Percentiles rank a stretch among this genome's conserved stretches.
phyloP scores from a whole-genome alignment of 2,888 invertebrate species.

The Watsonalla cultraria region DNA sequence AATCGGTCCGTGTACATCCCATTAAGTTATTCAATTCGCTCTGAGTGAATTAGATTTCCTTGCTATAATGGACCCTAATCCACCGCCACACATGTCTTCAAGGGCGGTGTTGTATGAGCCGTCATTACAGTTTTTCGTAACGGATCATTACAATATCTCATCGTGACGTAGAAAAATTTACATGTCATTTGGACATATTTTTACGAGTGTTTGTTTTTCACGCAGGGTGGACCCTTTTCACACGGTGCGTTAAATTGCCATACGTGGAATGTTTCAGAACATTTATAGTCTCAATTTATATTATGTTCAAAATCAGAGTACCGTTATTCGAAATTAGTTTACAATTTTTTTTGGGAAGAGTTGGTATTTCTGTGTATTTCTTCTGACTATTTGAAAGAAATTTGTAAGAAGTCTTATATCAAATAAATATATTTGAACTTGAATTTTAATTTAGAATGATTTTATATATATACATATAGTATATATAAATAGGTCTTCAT shows the following conservation, averaged over 20 bases:
- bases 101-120: constrained; percentile 65
- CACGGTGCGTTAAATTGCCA: constrained; percentile 49
- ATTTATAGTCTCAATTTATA: constrained; percentile 45
- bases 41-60: constrained; percentile 62
- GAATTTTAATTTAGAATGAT: too few relatives aligned
- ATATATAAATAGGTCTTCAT: too few relatives aligned
- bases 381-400: too few relatives aligned
- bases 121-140: constrained; percentile 71
- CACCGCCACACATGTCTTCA: constrained; percentile 62
- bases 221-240: constrained; percentile 61
- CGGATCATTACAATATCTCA: constrained; percentile 76
- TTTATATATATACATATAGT: too few relatives aligned
- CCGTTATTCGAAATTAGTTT: background rate
- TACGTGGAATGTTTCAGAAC: constrained; percentile 46
- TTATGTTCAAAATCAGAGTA: constrained; percentile 25
- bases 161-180: constrained; percentile 76
- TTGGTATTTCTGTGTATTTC: too few relatives aligned
- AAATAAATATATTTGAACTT: too few relatives aligned
- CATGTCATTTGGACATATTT: constrained; percentile 73
- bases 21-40: constrained; percentile 74
- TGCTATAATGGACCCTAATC: constrained; percentile 62
- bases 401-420: too few relatives aligned
- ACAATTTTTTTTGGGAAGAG: background rate
- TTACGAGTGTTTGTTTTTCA: constrained; percentile 74
- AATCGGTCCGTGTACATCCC: constrained; percentile 42